phyloP scores from a whole-genome alignment of 2,797 vertebrate genomes.

The Falco berigora region DNA sequence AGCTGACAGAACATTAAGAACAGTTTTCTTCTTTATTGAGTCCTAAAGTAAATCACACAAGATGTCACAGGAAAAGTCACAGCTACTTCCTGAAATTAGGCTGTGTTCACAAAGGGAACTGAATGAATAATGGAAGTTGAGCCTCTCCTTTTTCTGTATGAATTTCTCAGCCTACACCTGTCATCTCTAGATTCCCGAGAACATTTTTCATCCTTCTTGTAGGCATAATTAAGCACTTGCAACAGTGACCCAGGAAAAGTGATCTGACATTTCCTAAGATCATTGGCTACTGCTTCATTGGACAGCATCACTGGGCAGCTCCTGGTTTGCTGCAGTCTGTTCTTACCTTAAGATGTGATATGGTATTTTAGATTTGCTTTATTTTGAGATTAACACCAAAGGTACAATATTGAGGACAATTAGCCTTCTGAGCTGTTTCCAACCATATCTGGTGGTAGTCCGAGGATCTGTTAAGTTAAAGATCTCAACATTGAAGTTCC shows the following conservation, averaged over 20 bases:
- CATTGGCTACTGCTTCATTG: background rate
- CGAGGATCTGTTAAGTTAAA: background rate
- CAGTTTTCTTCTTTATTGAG: background rate
- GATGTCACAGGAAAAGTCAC: background rate
- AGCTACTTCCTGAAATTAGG: background rate
- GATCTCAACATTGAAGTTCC: background rate
- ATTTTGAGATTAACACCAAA: background rate
- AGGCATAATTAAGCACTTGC: background rate
- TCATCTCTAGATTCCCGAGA: background rate
- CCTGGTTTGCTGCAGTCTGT: background rate
- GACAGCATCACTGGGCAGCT: background rate
- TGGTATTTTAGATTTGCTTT: background rate
- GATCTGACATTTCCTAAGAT: background rate
- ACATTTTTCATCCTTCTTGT: background rate
- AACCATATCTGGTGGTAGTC: background rate
- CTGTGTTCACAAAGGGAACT: background rate
- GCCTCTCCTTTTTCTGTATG: background rate
- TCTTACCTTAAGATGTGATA: background rate
- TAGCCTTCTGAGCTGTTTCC: background rate
- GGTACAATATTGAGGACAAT: background rate
- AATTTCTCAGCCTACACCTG: background rate
- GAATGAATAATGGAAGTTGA: background rate
- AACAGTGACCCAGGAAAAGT: background rate
- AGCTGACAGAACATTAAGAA: background rate
- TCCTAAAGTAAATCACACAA: background rate